Evolutionary conservation across 2,797 vertebrate species (phyloP).

Genomic region (Rallus crepitans): DNA sequence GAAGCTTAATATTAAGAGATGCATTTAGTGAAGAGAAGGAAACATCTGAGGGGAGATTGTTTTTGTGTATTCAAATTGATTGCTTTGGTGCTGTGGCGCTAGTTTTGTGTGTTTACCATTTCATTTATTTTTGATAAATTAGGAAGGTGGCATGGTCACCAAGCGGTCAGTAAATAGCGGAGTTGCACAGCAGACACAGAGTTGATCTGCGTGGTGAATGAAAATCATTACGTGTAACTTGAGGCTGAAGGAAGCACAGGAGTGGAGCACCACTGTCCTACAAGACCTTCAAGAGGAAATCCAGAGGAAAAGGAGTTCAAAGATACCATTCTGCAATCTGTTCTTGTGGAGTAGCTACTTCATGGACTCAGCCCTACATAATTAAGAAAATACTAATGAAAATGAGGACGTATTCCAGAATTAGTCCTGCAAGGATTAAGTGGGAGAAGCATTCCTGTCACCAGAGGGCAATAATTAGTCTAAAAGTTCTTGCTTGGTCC

Average conservation of each 20-base stretch:
- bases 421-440: background rate
- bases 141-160: background rate
- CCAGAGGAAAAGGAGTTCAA: background rate
- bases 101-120: background rate
- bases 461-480: background rate
- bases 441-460: background rate
- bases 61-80: background rate
- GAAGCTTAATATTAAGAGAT: background rate
- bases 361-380: background rate
- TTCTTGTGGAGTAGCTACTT: background rate
- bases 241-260: background rate
- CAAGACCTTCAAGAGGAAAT: background rate
- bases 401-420: background rate
- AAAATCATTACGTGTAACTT: background rate
- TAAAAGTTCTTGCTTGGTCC: background rate
- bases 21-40: background rate
- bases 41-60: background rate
- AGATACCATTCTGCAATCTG: background rate
- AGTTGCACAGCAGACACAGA: background rate
- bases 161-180: background rate
- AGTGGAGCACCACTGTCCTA: background rate
- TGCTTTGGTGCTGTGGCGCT: background rate
- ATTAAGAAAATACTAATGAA: background rate
- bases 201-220: background rate
- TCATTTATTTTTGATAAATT: background rate